Percentiles rank a stretch among this genome's conserved stretches.
Conservation (phyloP, 2,113 vertebrate species). For the Leptosomus discolor region DNA sequence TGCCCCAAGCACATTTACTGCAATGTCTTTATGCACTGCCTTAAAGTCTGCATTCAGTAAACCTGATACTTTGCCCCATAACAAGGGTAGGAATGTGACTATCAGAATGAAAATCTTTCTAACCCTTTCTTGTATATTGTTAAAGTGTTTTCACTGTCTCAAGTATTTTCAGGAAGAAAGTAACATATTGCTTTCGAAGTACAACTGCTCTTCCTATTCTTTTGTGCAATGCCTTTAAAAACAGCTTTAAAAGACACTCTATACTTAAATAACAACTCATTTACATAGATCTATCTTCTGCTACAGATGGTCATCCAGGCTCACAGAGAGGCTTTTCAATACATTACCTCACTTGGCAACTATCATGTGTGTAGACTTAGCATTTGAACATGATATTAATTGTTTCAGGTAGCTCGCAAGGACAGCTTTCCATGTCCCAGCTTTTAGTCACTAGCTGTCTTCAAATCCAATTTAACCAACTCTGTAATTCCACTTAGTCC, state of each 20-base stretch:
- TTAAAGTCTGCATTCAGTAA: neutral
- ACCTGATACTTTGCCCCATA: neutral
- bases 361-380: neutral
- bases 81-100: neutral
- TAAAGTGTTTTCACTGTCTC: neutral
- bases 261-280: neutral
- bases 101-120: neutral
- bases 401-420: neutral
- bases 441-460: conserved; percentile 3
- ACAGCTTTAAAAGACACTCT: neutral
- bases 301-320: neutral
- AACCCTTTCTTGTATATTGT: neutral
- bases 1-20: neutral
- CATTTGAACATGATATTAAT: neutral
- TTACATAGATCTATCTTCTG: neutral
- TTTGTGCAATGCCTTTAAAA: neutral
- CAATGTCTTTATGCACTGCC: neutral
- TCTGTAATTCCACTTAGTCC: conserved; percentile 18
- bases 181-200: neutral
- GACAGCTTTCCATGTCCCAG: neutral
- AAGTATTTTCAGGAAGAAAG: neutral
- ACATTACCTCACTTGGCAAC: neutral
- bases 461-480: conserved; percentile 41
- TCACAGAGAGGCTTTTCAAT: neutral
- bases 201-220: neutral